A percentile compares a stretch with the other conserved stretches of the same genome.
Evolutionary conservation across 1,140 invertebrate species (phyloP).

Genomic region (Tetraneura akinire): DNA sequence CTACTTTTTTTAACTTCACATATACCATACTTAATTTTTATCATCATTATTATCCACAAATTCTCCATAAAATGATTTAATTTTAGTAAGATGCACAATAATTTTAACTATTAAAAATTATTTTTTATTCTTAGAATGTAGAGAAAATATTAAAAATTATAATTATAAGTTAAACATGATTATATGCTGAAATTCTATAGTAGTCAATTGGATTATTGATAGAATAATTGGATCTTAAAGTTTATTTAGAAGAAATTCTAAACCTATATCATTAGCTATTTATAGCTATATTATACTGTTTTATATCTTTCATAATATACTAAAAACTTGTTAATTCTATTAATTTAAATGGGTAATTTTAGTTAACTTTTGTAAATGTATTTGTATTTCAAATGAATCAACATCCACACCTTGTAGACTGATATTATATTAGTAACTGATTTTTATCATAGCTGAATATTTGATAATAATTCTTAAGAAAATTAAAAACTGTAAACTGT

Average conservation of each 20-base stretch:
- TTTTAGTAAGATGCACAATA: background rate
- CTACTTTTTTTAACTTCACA: slow-evolving; percentile 10
- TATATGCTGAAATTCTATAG: background rate
- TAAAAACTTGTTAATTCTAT: background rate
- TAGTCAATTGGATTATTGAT: background rate
- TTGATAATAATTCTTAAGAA: background rate
- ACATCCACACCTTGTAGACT: background rate
- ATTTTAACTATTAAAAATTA: background rate
- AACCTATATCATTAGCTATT: background rate
- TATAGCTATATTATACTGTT: too few species aligned
- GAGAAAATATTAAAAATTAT: background rate
- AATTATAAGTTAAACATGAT: background rate
- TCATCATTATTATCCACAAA: background rate
- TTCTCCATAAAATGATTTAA: background rate
- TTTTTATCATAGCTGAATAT: background rate
- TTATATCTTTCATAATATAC: background rate
- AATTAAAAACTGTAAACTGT: background rate
- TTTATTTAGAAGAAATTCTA: background rate
- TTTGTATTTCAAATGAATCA: background rate
- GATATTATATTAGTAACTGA: background rate
- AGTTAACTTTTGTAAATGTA: background rate
- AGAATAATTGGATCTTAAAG: background rate
- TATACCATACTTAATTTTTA: background rate
- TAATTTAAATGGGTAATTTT: background rate
- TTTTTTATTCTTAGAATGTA: background rate